Evolutionary conservation across 2,797 vertebrate species (phyloP), one percentile per base, ranked within the genome.

Genomic region (Chelon auratus): DNA sequence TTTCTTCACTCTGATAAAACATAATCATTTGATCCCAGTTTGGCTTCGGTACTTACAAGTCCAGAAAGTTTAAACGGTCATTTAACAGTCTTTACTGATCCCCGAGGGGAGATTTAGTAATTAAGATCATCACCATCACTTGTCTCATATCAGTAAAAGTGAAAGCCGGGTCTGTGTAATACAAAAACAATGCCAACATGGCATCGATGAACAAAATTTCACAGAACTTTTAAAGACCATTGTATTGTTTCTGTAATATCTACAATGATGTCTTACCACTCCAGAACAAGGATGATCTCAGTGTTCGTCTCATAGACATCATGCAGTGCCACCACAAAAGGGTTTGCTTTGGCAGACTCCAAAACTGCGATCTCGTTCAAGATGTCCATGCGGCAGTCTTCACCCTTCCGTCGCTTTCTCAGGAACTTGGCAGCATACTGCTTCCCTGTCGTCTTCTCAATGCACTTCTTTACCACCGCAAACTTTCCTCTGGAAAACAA

Each of bases 341-440:
- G 92, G 89, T 93, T 95, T n/a, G 89, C 77, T 62, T 93, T 91
- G 62, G 95, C 95, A 2, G 92, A 87, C 91, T 96, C 95, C 78
- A 96, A 88, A 79, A 95, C 92, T 0, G 94, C 94, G 14, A 96
- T 95, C 92, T 96, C 95, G 11, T 96, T 95, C 47, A 96, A 85
- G 88, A 96, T 90, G 89, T 96, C 95, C 64, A 80, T 80, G 51
- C 95, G 94, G 89, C 95, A 95, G 89, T 96, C 94, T 80, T 89
- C 87, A 37, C 95, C 95, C 87, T 95, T 96, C 61, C 95, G 90
- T 4, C 95, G 89, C 82, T 95, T 96, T 73, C 95, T 87, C 83
- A 95, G 90, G 82, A 96, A 96, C 90, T 96, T 96, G 85, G 95
- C 95, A 3, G 95, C 95, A 0, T 92, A 94, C 85, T 95, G 95